These are phyloP conservation scores for Volucella inanis DNA, from an alignment of 2,888 invertebrate genomes.

Conservation along the genomic window DNA sequence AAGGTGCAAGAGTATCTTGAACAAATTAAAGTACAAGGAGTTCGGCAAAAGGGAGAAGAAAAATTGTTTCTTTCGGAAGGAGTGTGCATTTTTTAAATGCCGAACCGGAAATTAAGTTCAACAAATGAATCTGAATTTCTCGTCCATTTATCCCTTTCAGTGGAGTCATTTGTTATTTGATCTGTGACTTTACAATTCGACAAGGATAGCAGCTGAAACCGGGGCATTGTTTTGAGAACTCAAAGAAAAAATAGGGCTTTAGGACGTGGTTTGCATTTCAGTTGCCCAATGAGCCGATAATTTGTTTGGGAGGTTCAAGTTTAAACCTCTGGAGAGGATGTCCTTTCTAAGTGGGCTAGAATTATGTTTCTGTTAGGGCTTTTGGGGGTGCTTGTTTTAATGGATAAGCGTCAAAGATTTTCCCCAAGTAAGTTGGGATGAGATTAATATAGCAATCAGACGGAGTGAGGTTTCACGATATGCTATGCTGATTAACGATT, in stretches of 20 bases:
- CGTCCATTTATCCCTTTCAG: constrained; percentile 53
- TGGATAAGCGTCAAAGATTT: no score
- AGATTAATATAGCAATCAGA: no score
- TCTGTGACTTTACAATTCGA: constrained; percentile 47
- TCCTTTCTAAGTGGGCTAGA: no score
- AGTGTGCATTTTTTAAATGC: constrained; percentile 44
- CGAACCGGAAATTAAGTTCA: constrained; percentile 65
- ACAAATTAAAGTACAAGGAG: background rate
- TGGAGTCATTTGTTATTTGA: constrained; percentile 63
- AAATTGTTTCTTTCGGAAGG: constrained; percentile 45
- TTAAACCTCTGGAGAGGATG: background rate
- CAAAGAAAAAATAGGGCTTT: constrained; percentile 5
- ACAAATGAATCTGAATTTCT: constrained; percentile 61
- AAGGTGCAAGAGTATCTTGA: background rate
- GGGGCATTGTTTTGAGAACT: constrained; percentile 29
- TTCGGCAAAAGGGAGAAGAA: background rate
- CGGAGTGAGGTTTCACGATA: no score
- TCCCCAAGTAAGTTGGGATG: no score
- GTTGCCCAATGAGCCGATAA: constrained; percentile 13
- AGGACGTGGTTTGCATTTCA: constrained; percentile 45
- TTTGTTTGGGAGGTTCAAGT: background rate
- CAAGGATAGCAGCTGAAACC: background rate
- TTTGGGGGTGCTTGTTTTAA: no score
- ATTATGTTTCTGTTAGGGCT: no score
- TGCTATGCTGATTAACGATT: no score